Percentiles rank a stretch among this genome's conserved stretches.
phyloP scores from a whole-genome alignment of 2,797 vertebrate genomes.

The Scomberomorus guttatus region DNA sequence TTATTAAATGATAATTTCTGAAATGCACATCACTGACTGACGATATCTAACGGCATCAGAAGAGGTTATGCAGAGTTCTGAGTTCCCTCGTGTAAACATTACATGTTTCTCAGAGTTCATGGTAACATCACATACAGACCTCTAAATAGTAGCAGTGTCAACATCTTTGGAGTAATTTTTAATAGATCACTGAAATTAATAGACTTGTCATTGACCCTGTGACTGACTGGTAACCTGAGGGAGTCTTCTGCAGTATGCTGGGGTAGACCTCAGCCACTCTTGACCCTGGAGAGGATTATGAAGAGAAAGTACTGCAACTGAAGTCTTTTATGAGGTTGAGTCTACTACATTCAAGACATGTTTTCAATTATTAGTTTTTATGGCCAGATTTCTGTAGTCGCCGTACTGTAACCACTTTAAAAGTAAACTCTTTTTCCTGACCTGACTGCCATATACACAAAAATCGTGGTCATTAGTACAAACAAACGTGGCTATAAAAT shows the following conservation, averaged over 20 bases:
- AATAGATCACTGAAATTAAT: constrained; percentile 28
- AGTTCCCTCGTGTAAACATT: background rate
- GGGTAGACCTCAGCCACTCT: background rate
- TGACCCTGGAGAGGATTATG: background rate
- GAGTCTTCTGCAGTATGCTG: constrained; percentile 9
- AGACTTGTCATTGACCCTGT: constrained; percentile 29
- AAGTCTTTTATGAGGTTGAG: background rate
- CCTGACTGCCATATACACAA: background rate
- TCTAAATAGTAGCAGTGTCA: constrained; percentile 12
- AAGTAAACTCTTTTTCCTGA: background rate
- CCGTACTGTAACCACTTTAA: too few relatives aligned
- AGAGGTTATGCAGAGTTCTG: background rate
- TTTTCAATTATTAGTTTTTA: background rate
- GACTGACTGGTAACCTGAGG: constrained; percentile 5
- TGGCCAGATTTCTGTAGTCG: background rate
- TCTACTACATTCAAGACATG: background rate
- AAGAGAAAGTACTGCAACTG: background rate
- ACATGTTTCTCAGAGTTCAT: background rate
- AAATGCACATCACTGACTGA: background rate
- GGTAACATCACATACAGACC: background rate
- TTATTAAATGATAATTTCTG: background rate
- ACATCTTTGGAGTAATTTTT: constrained; percentile 14
- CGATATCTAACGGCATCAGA: background rate
- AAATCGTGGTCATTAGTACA: constrained; percentile 17
- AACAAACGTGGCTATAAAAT: constrained; percentile 1